These are phyloP conservation scores for Caenorhabditis sp. DNA, from an alignment of 2,888 invertebrate species.

Conservation along the genomic window DNA sequence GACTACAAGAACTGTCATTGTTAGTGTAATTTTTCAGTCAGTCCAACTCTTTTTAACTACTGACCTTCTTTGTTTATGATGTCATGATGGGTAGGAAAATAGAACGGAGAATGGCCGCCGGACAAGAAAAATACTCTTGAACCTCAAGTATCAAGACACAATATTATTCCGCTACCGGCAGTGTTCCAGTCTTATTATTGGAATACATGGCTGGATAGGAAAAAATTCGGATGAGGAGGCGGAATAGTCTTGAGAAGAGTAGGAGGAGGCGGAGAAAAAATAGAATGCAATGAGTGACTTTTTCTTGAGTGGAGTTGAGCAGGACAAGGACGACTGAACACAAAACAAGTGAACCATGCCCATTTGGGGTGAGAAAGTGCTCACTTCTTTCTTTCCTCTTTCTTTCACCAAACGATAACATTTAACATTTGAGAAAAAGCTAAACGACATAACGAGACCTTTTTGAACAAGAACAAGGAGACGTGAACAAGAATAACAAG, in stretches of 20 bases:
- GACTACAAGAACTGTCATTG: not conserved
- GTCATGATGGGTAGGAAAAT: conserved; percentile 17
- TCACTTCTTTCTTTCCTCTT: conserved; percentile 10
- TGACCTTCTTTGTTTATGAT: conserved; percentile 12
- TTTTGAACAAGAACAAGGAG: not conserved
- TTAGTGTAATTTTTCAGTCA: not conserved
- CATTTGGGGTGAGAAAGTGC: conserved; percentile 5
- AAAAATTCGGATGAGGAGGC: not conserved
- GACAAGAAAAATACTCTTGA: conserved; percentile 5
- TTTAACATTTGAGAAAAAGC: not conserved
- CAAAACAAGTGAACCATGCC: conserved; percentile 5
- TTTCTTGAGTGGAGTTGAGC: not conserved
- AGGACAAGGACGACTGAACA: not conserved
- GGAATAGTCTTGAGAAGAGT: not conserved
- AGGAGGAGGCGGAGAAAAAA: not conserved
- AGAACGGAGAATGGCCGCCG: conserved; percentile 1
- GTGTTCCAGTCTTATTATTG: not conserved
- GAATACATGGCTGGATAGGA: not conserved
- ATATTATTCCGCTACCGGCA: not conserved
- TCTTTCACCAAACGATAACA: conserved; percentile 3
- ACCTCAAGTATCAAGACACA: conserved; percentile 12
- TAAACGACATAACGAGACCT: conserved; percentile 5
- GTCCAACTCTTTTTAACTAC: not conserved
- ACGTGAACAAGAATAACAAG: conserved; percentile 28
- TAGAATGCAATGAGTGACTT: not conserved